phyloP scores from a whole-genome alignment of 2,113 vertebrate genomes.

The Sorex araneus region DNA sequence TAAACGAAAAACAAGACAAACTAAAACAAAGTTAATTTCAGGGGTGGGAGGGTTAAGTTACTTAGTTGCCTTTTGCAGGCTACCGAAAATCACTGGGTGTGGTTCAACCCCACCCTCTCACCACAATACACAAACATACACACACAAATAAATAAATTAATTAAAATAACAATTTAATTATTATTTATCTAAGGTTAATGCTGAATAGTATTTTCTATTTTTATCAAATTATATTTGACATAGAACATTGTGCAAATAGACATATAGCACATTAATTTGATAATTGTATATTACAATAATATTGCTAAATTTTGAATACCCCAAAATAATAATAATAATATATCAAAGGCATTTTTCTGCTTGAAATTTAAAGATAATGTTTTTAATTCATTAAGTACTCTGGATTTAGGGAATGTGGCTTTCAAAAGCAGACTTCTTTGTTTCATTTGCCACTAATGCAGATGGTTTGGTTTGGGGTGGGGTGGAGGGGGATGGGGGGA shows the following conservation, averaged over 20 bases:
- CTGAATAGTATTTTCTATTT: neutral
- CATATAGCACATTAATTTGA: neutral
- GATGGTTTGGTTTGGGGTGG: slow-evolving; percentile 47
- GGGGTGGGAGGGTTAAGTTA: too few species aligned
- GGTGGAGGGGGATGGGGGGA: slow-evolving; percentile 15
- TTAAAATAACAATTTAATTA: neutral
- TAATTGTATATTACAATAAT: neutral
- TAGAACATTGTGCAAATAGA: neutral
- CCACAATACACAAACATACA: too few species aligned
- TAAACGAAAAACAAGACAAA: too few species aligned
- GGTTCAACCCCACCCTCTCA: too few species aligned
- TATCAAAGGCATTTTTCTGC: slow-evolving; percentile 51
- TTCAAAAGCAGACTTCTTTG: slow-evolving; percentile 46
- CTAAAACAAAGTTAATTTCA: too few species aligned
- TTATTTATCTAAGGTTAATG: slow-evolving; percentile 28
- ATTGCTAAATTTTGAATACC: neutral
- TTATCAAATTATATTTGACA: neutral
- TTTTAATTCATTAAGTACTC: neutral
- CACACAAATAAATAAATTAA: too few species aligned
- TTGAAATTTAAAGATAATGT: neutral
- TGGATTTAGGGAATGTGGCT: slow-evolving; percentile 33
- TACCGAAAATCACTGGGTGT: too few species aligned
- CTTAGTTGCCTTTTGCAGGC: too few species aligned
- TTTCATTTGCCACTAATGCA: slow-evolving; percentile 66
- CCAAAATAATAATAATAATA: neutral